Percentiles rank a stretch among this genome's conserved stretches.
Evolutionary conservation across 2,797 vertebrate genomes (phyloP).

Genomic region (Alfaro cultratus): DNA sequence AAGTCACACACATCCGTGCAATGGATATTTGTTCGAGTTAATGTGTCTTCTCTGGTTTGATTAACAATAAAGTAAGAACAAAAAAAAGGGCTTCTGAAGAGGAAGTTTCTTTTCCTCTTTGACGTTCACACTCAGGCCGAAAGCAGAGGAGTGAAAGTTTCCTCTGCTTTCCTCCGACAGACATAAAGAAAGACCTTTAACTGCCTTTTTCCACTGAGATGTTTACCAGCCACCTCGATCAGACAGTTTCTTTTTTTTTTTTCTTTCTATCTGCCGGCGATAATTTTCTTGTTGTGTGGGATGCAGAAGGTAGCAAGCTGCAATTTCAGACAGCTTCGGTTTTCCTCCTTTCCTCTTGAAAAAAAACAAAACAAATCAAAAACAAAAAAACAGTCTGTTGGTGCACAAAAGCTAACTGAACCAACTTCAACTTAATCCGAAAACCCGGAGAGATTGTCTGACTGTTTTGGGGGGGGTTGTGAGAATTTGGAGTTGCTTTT

Average conservation of each 20-base stretch:
- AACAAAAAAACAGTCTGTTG: not conserved
- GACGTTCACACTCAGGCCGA: constrained; percentile 26
- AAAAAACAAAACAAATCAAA: too few relatives aligned
- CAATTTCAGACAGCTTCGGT: constrained; percentile 51
- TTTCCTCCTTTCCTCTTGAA: constrained; percentile 23
- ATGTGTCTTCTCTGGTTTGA: constrained; percentile 43
- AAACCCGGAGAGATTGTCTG: not conserved
- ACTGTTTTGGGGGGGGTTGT: not conserved
- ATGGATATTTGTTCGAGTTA: constrained; percentile 35
- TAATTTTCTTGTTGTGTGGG: constrained; percentile 62
- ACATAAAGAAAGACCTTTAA: constrained; percentile 58
- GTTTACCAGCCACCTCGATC: constrained; percentile 69
- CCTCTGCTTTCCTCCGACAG: constrained; percentile 48
- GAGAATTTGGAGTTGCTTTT: not conserved
- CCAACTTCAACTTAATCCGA: not conserved
- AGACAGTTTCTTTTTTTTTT: constrained; percentile 10
- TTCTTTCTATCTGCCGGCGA: constrained; percentile 39
- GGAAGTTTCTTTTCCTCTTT: constrained; percentile 56
- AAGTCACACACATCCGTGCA: constrained; percentile 43
- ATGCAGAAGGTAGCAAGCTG: constrained; percentile 52
- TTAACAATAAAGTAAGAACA: constrained; percentile 27
- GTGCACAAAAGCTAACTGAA: not conserved
- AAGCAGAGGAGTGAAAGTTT: constrained; percentile 51
- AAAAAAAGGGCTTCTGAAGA: constrained; percentile 12
- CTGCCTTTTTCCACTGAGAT: constrained; percentile 73